Base-by-base conservation (phyloP, 2,888 invertebrate genomes). In the Apotomis turbidana region DNA sequence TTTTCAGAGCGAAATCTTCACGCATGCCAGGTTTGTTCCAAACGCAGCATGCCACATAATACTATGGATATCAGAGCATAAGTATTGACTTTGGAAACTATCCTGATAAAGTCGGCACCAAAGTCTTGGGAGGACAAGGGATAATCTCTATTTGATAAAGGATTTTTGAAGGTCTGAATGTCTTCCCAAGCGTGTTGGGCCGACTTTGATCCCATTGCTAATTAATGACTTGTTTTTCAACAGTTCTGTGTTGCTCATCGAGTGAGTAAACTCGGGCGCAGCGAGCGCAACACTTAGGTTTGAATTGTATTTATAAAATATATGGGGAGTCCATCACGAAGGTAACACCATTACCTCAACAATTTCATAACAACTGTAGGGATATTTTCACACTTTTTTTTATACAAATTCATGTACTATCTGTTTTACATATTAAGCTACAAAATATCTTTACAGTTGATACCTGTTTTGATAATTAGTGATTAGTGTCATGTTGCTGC, bases 141-240 rank as follows among this genome's bases (percentile, higher is more conserved):
- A 49, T 89, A 74, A 41, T 57, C 10, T 9, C 36, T 27, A 51
- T 64, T 52, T 38, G n/a, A 41, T 27, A 38, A 52, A 41, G n/a
- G 15, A 9, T 58, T 59, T 70, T 38, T 67, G 27, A 15, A 68
- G 13, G n/a, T 52, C 44, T 44, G 49, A 27, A 78, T 90, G 90
- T 89, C 88, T 90, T 87, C 83, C 80, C 88, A 85, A 87, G 80
- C 80, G 80, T 80, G 81, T 89, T 90, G 90, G 88, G 89, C 85
- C 85, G 90, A 86, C 89, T 93, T 93, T 87, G 82, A 86, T 86
- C 90, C 91, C 93, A 93, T 93, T 90, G 93, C 93, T 93, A 93
- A 93, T 93, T 88, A 93, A 92, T 92, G 82, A 93, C 93, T 93
- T 93, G 91, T 93, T 93, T 93, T 93, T 93, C 93, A 88, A 93